Conservation (phyloP, 2,888 invertebrate species). For the Ferdinandea cuprea region DNA sequence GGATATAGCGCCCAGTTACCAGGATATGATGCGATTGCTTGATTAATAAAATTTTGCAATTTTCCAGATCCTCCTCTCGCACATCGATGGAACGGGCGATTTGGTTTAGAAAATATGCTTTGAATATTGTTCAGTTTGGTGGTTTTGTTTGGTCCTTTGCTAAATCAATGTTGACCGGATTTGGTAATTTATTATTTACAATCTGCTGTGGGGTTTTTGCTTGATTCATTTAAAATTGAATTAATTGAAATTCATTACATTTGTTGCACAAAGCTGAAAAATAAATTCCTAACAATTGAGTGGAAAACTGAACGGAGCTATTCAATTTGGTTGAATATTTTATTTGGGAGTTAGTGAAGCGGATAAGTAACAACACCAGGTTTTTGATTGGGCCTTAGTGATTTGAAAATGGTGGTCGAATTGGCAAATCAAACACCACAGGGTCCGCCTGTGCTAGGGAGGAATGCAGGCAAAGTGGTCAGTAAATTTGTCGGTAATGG, state of each 20-base stretch:
- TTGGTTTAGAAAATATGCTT: neutral
- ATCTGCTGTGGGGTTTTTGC: neutral
- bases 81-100: neutral
- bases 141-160: neutral
- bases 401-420: no score
- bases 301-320: no score
- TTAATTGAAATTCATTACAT: neutral
- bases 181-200: neutral
- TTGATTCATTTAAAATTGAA: neutral
- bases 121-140: neutral
- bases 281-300: neutral
- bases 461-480: no score
- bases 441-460: no score
- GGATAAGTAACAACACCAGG: no score
- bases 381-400: no score
- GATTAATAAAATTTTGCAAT: constrained; percentile 43
- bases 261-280: neutral
- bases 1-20: neutral
- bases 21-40: constrained; percentile 37
- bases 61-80: constrained; percentile 6
- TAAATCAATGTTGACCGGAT: no score
- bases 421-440: no score
- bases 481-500: no score
- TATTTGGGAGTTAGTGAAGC: no score
- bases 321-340: no score